Conservation (phyloP, 1,140 invertebrate species). For the Sycophila sp. region DNA sequence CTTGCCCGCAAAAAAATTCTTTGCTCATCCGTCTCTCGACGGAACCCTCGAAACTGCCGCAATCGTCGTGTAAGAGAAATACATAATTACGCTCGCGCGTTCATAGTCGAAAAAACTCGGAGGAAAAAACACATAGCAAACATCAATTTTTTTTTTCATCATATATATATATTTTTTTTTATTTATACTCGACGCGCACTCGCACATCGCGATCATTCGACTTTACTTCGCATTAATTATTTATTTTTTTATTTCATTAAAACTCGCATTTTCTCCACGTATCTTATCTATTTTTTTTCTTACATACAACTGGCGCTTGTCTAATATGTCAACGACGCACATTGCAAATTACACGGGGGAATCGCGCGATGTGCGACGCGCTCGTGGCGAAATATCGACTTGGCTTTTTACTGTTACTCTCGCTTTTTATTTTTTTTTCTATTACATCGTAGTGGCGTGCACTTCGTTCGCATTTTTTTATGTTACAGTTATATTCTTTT, state of each 20-base stretch:
- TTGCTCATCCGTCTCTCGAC: background rate
- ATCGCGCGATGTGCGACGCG: slow-evolving; percentile 17
- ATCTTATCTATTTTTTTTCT: background rate
- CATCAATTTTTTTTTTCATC: slow-evolving; percentile 25
- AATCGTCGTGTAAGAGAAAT: slow-evolving; percentile 22
- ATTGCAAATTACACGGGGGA: background rate
- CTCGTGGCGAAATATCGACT: slow-evolving; percentile 15
- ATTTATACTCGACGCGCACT: background rate
- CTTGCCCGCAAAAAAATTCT: background rate
- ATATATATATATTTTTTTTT: slow-evolving; percentile 5
- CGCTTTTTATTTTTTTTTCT: background rate
- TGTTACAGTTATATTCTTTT: slow-evolving; percentile 27
- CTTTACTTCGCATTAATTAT: background rate
- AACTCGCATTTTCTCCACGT: background rate
- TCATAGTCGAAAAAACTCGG: slow-evolving; percentile 15
- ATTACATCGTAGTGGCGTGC: background rate
- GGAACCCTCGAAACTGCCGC: background rate
- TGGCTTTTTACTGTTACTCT: background rate
- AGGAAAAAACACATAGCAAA: slow-evolving; percentile 32
- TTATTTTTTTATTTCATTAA: background rate
- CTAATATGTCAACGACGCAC: background rate
- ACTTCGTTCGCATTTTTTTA: slow-evolving; percentile 7
- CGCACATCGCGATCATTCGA: slow-evolving; percentile 12
- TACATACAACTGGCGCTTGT: background rate
- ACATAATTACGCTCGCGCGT: slow-evolving; percentile 14